A percentile compares a stretch with the other conserved stretches of the same genome.
Evolutionary conservation across 2,888 invertebrate genomes (phyloP).

Genomic region (Cantharis rufa): DNA sequence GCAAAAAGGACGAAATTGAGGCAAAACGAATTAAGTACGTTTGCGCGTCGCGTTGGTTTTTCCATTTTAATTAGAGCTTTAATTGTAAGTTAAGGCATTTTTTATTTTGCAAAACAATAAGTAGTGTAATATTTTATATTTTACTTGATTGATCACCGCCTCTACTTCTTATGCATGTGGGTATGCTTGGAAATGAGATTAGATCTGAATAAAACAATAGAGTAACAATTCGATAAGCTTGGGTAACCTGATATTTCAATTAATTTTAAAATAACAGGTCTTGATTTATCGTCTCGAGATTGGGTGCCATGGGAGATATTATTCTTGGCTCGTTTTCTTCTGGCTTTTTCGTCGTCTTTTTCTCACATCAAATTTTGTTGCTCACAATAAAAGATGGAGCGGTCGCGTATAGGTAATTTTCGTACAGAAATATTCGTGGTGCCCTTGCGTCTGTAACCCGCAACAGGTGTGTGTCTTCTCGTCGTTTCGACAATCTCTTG

Average conservation of each 20-base stretch:
- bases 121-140: slow-evolving; percentile 10
- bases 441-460: slow-evolving; percentile 39
- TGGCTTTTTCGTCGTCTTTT: slow-evolving; percentile 13
- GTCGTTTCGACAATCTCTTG: not conserved
- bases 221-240: slow-evolving; percentile 43
- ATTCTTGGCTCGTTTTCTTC: slow-evolving; percentile 44
- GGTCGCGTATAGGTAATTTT: slow-evolving; percentile 20
- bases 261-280: slow-evolving; percentile 52
- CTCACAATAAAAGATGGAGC: slow-evolving; percentile 12
- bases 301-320: slow-evolving; percentile 55
- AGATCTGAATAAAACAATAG: slow-evolving; percentile 45
- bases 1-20: not conserved
- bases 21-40: not conserved
- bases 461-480: slow-evolving; percentile 29
- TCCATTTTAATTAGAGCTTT: not conserved
- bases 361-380: slow-evolving; percentile 9
- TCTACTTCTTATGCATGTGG: slow-evolving; percentile 12
- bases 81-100: not conserved
- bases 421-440: slow-evolving; percentile 38
- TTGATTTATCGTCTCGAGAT: slow-evolving; percentile 51
- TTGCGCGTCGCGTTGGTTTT: not conserved
- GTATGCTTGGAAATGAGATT: slow-evolving; percentile 35
- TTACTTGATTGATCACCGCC: slow-evolving; percentile 18
- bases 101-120: not conserved
- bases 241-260: slow-evolving; percentile 54